Evolutionary conservation across 2,113 vertebrate species (phyloP).

Genomic region (Toxotes chatareus): DNA sequence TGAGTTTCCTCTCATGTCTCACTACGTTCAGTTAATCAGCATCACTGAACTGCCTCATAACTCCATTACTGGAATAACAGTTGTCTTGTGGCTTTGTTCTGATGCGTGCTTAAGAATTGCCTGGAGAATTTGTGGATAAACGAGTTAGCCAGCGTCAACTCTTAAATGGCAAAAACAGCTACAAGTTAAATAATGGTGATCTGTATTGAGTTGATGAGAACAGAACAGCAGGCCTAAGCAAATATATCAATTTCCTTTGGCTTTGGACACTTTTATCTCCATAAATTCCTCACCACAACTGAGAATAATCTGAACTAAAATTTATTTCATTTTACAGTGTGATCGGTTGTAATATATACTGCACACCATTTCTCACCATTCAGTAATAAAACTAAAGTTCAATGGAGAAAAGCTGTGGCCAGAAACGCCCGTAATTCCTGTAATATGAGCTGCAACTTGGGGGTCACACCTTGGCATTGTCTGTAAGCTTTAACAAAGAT

Average conservation of each 20-base stretch:
- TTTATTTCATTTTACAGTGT: constrained; percentile 28
- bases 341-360: constrained; percentile 19
- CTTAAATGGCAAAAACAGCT: neutral
- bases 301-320: neutral
- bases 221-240: constrained; percentile 1
- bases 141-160: neutral
- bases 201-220: constrained; percentile 1
- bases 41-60: constrained; percentile 47
- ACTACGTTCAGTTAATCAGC: constrained; percentile 55
- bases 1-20: constrained; percentile 59
- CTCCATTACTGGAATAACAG: constrained; percentile 31
- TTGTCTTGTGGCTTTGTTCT: constrained; percentile 29
- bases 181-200: constrained; percentile 8
- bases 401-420: constrained; percentile 1
- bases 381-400: constrained; percentile 22
- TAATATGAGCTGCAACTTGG: constrained; percentile 46
- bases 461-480: constrained; percentile 44
- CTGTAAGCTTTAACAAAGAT: constrained; percentile 25
- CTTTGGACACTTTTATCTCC: constrained; percentile 28
- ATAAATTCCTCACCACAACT: constrained; percentile 13
- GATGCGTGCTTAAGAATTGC: constrained; percentile 19
- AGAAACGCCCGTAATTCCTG: constrained; percentile 35
- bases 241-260: constrained; percentile 24
- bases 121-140: constrained; percentile 3
- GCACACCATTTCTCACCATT: constrained; percentile 9